These are phyloP conservation scores for Sinocyclocheilus anophthalmus DNA, from an alignment of 2,113 vertebrate genomes.

Conservation along the genomic window DNA sequence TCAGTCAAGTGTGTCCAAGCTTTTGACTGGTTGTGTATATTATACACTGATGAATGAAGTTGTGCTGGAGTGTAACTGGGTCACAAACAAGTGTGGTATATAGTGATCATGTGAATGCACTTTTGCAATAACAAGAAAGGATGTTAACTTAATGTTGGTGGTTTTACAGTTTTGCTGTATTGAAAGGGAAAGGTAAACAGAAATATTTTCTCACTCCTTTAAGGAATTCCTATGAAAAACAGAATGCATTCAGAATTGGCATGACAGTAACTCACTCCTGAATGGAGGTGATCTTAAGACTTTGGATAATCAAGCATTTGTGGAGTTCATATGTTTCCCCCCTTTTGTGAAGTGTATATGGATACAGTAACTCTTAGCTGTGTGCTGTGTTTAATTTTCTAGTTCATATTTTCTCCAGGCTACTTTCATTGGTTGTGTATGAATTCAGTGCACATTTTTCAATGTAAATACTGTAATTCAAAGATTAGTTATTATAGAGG, in stretches of 20 bases:
- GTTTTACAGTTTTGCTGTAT: background rate
- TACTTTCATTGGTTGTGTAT: slow-evolving; percentile 7
- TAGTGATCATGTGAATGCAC: background rate
- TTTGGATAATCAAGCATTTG: background rate
- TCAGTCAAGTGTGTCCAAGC: background rate
- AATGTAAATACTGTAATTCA: background rate
- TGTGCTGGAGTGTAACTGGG: background rate
- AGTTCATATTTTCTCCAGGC: background rate
- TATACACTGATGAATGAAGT: background rate
- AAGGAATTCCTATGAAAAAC: background rate
- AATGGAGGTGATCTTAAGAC: background rate
- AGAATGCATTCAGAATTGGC: background rate
- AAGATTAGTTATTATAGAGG: background rate
- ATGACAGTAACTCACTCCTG: background rate
- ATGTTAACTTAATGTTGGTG: background rate
- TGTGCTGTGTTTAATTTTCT: background rate
- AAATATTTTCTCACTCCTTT: background rate
- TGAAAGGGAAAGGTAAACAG: background rate
- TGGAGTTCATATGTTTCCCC: background rate
- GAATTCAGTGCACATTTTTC: background rate
- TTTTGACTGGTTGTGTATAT: background rate
- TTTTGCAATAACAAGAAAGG: background rate
- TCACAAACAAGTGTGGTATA: background rate
- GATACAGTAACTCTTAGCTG: background rate
- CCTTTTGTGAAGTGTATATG: background rate